Evolutionary conservation across 2,888 invertebrate species (phyloP), one percentile per base, ranked within the genome.

Genomic region (Caenorhabditis becei): DNA sequence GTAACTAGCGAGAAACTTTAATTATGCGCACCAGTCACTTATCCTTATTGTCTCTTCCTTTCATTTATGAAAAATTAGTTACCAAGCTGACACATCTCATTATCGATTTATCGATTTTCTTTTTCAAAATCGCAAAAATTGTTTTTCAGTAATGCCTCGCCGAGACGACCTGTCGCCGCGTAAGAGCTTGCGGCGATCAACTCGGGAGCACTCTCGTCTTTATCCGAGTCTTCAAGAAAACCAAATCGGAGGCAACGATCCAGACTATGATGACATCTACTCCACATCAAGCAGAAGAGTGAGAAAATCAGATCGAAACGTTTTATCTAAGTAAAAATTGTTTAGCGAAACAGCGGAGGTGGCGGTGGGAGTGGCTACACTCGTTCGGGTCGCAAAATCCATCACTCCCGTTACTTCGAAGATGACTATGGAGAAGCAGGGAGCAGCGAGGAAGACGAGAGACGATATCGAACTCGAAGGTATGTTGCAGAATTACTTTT

Each of bases 201-300:
- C 58, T 24, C 80, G 88, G 16, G 87, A 86, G 23, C 80, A 85
- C 5, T 61, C 85, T 5, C 65, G 78, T 10, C 77, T 87, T 10
- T 87, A 87, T 75, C 67, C 77, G 24, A 84, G 86, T 69, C 67
- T 86, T 44, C 83, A 84, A 10, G 87, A 88, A 54, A 85, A 86
- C 51, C 54, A 72, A 5, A 16, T 88, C 18, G 86, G 83, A 4
- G 44, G 63, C 47, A 62, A 72, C n/a, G 83, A 84, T 28, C 41
- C 24, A 8, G 83, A 70, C 4, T 77, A 47, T 24, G 80, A 80
- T 8, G 80, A 80, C 7, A 26, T 58, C 14, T 70, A 69, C 51
- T 26, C 66, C 44, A 59, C 66, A 35, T 51, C 66, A 2, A 67
- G 28, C 37, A 35, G 75, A 35, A 77, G 75, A 26, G 75, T 77